A percentile compares a stretch with the other conserved stretches of the same genome.
Evolutionary conservation across 2,797 vertebrate species (phyloP).

Genomic region (Melanotaenia parkinsoni): DNA sequence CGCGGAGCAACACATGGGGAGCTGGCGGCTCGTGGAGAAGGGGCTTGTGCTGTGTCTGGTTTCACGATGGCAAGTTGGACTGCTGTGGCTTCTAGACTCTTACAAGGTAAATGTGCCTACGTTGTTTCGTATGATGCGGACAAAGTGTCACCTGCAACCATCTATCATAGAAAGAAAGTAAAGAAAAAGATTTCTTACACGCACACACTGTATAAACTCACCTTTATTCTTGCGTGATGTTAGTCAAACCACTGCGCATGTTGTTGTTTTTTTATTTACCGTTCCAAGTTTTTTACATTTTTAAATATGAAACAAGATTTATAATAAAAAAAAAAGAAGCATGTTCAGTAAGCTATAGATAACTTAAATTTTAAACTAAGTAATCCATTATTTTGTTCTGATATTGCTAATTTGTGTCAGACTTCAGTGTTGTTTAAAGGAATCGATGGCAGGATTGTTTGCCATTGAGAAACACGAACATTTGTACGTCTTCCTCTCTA

Average conservation of each 20-base stretch:
- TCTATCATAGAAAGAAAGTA: too few relatives aligned
- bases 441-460: background rate
- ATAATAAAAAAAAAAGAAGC: too few relatives aligned
- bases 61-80: conserved; percentile 2
- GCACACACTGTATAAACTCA: background rate
- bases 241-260: background rate
- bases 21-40: background rate
- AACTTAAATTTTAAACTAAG: too few relatives aligned
- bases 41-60: conserved; percentile 1
- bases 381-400: too few relatives aligned
- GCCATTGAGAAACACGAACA: background rate
- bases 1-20: conserved; percentile 6
- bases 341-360: too few relatives aligned
- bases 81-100: background rate
- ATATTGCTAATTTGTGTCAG: too few relatives aligned
- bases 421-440: background rate
- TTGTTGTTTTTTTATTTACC: background rate
- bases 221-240: background rate
- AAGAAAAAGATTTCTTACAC: background rate
- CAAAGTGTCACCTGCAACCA: background rate
- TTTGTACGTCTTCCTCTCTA: too few relatives aligned
- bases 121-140: background rate
- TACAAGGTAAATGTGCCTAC: conserved; percentile 31
- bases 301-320: background rate
- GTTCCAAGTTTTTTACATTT: background rate